phyloP scores from a whole-genome alignment of 2,888 invertebrate genomes.

The Trichopoda pennipes region DNA sequence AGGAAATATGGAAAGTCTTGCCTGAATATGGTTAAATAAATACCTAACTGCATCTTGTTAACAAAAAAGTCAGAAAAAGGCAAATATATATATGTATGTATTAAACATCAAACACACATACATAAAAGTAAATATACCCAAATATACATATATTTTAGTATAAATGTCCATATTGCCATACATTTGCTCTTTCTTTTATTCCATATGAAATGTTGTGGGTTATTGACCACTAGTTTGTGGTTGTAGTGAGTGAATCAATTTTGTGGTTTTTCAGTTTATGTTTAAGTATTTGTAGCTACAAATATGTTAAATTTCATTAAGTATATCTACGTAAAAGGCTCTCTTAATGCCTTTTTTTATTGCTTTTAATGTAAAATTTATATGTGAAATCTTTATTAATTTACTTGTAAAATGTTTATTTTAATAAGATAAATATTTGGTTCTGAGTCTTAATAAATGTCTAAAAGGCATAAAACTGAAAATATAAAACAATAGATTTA shows the following conservation, averaged over 20 bases:
- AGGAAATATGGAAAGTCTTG: too few relatives aligned
- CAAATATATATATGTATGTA: neutral
- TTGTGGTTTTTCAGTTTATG: constrained; percentile 54
- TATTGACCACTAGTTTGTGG: constrained; percentile 60
- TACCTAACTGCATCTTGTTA: neutral
- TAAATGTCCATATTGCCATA: constrained; percentile 12
- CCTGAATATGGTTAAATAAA: too few relatives aligned
- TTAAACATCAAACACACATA: neutral
- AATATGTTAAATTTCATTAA: constrained; percentile 24
- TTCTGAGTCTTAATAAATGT: neutral
- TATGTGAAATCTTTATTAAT: constrained; percentile 9
- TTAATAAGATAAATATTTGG: neutral
- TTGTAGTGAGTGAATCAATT: constrained; percentile 51
- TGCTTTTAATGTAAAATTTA: neutral
- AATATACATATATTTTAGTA: constrained; percentile 14
- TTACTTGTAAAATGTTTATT: neutral
- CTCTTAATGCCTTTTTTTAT: neutral
- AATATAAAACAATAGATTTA: neutral
- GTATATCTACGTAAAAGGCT: neutral
- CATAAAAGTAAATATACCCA: constrained; percentile 17
- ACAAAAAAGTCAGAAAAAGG: neutral
- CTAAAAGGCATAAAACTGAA: neutral
- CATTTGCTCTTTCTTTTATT: constrained; percentile 10
- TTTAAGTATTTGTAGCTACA: constrained; percentile 29
- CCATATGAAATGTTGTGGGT: constrained; percentile 39